These are phyloP conservation scores for Laticauda laticaudata DNA, from an alignment of 2,113 vertebrate genomes.

Conservation along the genomic window DNA sequence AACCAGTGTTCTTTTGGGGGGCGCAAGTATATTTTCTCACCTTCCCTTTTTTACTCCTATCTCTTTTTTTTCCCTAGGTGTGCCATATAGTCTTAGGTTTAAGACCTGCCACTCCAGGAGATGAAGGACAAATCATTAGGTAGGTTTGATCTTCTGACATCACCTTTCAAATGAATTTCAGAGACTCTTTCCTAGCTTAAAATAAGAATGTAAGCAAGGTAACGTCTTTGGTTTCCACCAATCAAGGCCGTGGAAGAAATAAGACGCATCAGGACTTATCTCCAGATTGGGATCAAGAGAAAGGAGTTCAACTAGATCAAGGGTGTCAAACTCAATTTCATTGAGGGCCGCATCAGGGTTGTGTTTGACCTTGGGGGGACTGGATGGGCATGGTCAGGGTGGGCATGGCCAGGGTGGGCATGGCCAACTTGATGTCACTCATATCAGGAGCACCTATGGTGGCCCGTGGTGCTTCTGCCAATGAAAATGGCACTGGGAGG, in stretches of 20 bases:
- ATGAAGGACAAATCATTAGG: slow-evolving; percentile 98
- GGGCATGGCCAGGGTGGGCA: too few species aligned
- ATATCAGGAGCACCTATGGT: too few species aligned
- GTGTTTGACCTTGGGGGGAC: too few species aligned
- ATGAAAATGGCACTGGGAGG: too few species aligned
- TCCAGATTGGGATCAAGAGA: not conserved
- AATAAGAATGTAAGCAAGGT: not conserved
- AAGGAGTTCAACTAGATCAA: not conserved
- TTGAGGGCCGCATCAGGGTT: too few species aligned
- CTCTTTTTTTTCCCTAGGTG: slow-evolving; percentile 72
- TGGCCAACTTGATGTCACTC: too few species aligned
- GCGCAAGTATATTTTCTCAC: not conserved
- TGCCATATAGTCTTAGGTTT: slow-evolving; percentile 96
- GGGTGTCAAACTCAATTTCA: too few species aligned
- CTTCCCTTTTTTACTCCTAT: not conserved
- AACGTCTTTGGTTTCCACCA: not conserved
- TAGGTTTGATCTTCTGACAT: slow-evolving; percentile 40
- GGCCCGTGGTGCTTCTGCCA: too few species aligned
- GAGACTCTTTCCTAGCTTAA: not conserved
- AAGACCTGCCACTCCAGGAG: slow-evolving; percentile 89
- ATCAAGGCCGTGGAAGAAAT: not conserved
- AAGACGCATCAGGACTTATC: not conserved
- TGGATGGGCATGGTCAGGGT: too few species aligned
- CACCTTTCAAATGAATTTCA: too few species aligned
- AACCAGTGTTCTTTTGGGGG: not conserved